These are phyloP conservation scores for Pholis gunnellus DNA, from an alignment of 2,113 vertebrate species.

Conservation along the genomic window DNA sequence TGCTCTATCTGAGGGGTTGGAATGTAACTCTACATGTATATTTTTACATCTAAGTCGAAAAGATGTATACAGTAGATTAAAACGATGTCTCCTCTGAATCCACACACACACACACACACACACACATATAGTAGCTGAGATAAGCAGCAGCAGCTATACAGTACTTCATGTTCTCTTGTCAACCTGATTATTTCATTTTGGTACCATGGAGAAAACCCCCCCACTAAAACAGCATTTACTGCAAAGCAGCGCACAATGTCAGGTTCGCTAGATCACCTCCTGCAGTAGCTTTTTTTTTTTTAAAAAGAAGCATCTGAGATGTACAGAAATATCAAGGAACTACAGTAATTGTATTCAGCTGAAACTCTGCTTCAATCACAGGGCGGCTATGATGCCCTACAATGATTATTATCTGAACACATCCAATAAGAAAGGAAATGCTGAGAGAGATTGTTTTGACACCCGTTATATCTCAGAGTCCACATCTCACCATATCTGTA, in stretches of 20 bases:
- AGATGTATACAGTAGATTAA: background rate
- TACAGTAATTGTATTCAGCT: background rate
- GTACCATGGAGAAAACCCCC: background rate
- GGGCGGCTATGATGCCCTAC: background rate
- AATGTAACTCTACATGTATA: background rate
- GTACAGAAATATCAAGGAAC: background rate
- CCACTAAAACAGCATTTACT: conserved; percentile 10
- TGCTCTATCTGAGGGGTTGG: background rate
- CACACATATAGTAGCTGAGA: background rate
- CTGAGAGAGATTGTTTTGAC: conserved; percentile 23
- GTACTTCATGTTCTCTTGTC: conserved; percentile 28
- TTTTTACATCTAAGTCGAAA: background rate
- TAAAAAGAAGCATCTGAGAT: background rate
- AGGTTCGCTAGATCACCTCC: background rate
- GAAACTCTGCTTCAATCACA: conserved; percentile 5
- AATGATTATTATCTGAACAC: background rate
- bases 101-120: conserved; percentile 3
- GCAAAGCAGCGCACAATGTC: conserved; percentile 12
- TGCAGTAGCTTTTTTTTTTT: background rate
- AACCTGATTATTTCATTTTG: conserved; percentile 44
- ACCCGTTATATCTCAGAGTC: conserved; percentile 26
- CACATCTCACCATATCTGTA: conserved; percentile 13
- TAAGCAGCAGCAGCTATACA: conserved; percentile 4
- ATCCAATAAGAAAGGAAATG: conserved; percentile 11
- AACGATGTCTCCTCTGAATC: background rate